Base-by-base conservation (phyloP, 2,113 vertebrate genomes). In the Anthoscopus minutus region DNA sequence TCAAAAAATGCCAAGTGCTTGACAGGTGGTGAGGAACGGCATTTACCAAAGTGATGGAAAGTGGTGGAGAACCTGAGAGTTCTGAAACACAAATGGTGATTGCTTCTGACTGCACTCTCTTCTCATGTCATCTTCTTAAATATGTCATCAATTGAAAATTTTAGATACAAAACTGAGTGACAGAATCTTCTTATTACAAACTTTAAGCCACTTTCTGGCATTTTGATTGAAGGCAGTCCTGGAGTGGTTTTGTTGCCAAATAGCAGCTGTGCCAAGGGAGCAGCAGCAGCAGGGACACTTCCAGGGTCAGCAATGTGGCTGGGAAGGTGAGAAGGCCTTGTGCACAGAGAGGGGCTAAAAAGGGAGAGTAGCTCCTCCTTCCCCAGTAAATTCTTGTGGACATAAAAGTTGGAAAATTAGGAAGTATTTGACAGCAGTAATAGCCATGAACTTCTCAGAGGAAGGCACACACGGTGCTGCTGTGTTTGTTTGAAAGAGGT, bases 41-140 rank as follows among this genome's bases (percentile, higher is more conserved):
- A 95, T 96, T 93, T 89, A 92, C 89, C 48, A 78, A 62, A 81
- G n/a, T 31, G 60, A 58, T 38, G 60, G 71, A 37, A 81, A 82
- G 71, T 1, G 0, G 35, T 31, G 53, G 58, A 81, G 71, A 93
- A 65, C 45, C 50, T 37, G 50, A 16, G 70, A 72, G 76, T 38
- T 88, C 47, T 77, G 80, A 86, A 86, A 78, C 3, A 9, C 47
- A 86, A 72, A 60, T 13, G 7, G 38, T 85, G 94, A 83, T 73
- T 88, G 58, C 65, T 77, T 86, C 88, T 83, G 65, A 88, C 70
- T 79, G 37, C 45, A n/a, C 27, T 15, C 37, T 61, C 33, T 80
- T 80, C 48, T 56, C 48, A 28, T 57, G 40, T 30, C 48, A 42
- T 66, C 88, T 73, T 54, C 42, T 71, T 47, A 86, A 88, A 47